Base-by-base conservation (phyloP, 1,140 invertebrate genomes). In the Bombus ignitus region DNA sequence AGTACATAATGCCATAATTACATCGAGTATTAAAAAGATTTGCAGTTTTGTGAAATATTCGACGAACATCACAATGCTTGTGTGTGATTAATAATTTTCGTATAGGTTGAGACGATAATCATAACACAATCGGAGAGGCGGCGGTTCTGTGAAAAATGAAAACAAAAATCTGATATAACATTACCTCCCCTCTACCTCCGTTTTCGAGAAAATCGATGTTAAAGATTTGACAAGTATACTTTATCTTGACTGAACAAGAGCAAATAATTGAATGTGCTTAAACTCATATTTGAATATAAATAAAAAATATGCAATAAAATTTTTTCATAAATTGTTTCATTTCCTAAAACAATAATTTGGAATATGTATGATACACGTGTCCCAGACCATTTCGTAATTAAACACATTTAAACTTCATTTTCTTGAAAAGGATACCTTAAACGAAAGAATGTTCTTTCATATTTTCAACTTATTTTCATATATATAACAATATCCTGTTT, bases 61-160 rank as follows among this genome's bases (percentile, higher is more conserved):
- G 5, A 53, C 1, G 0, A 53, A 53, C 0, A 53, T 22, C 5
- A 22, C 47, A 22, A 53, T 53, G 47, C 0, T 53, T 0, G 5
- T 53, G 18, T 22, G 47, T 8, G 47, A 22, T 47, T 47, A 0
- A 0, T 0, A 47, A 47, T 47, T 1, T 32, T 32, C 1, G 5
- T 47, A 47, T 1, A 18, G 1, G 5, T 1, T 18, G 6, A 6
- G 15, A 5, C 15, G 5, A 1, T 47, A 53, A 53, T 0, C 47
- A 8, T 53, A 53, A 0, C 0, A 62, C 59, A 62, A 62, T 2
- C 28, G 10, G 4, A 0, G 0, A 5, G 28, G 0, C 3, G 28
- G 4, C 2, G 3, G 0, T 12, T 4, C 28, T n/a, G 25, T 62
- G 10, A 62, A 62, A 62, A 5, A 28, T 12, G 28, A 13, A 1